Percentiles rank a stretch among this genome's conserved stretches.
Conservation (phyloP, 2,113 vertebrate genomes). For the Saccopteryx leptura region DNA sequence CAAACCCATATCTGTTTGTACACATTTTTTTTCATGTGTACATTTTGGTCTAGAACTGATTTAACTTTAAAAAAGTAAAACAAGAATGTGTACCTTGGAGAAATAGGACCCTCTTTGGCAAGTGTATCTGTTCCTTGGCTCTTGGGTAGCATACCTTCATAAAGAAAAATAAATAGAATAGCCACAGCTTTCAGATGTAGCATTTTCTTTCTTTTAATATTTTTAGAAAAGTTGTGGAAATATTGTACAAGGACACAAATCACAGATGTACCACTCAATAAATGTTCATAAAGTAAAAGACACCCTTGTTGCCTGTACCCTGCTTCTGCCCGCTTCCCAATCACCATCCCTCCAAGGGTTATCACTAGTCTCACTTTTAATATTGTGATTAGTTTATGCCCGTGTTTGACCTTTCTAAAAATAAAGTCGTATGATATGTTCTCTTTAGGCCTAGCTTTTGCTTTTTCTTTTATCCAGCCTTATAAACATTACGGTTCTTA, state of each 20-base stretch:
- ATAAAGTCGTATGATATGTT: neutral
- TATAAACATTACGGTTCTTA: neutral
- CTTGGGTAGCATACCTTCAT: constrained; percentile 85
- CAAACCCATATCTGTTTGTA: neutral
- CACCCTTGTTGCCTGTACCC: neutral
- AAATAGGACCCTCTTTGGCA: constrained; percentile 81
- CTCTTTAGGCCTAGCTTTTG: neutral
- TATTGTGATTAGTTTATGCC: neutral
- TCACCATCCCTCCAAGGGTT: neutral
- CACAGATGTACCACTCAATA: neutral
- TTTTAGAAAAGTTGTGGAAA: constrained; percentile 10
- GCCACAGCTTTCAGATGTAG: neutral
- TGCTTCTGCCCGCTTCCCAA: neutral
- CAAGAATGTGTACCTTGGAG: constrained; percentile 86
- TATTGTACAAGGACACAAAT: constrained; percentile 1
- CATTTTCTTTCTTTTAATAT: neutral
- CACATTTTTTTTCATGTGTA: neutral
- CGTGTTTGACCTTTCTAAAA: constrained; percentile 20
- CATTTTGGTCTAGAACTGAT: neutral
- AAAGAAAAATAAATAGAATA: constrained; percentile 71
- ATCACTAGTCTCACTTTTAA: neutral
- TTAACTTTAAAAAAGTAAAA: constrained; percentile 55
- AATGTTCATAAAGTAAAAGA: neutral
- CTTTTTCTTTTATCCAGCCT: neutral
- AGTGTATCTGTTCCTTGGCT: constrained; percentile 68